Conservation (phyloP, 1,140 invertebrate genomes). For the Ceratitis capitata region DNA sequence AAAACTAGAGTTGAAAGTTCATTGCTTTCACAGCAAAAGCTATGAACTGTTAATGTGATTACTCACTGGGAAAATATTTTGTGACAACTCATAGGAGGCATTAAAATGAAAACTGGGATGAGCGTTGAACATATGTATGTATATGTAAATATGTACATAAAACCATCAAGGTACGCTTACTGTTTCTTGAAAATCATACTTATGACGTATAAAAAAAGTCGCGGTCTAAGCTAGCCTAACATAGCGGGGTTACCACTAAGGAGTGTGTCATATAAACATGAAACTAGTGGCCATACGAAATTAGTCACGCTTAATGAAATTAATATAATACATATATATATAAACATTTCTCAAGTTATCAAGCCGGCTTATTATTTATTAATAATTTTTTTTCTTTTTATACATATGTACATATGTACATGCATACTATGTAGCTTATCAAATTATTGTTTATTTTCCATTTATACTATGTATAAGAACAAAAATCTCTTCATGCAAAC, state of each 20-base stretch:
- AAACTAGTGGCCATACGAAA: background rate
- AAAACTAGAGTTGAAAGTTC: background rate
- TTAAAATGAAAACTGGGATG: background rate
- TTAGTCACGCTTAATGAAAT: background rate
- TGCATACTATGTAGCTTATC: too few species aligned
- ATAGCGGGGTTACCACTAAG: background rate
- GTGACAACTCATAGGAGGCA: background rate
- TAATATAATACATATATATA: too few species aligned
- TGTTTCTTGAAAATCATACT: background rate
- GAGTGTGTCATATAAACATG: background rate
- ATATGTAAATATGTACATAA: too few species aligned
- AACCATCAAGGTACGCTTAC: background rate
- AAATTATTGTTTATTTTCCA: background rate
- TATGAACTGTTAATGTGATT: background rate
- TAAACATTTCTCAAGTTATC: background rate
- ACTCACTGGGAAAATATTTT: background rate
- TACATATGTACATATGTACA: too few species aligned
- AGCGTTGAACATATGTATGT: too few species aligned
- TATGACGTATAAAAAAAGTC: background rate
- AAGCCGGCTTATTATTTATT: background rate
- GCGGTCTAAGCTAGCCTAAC: background rate
- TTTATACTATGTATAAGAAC: background rate
- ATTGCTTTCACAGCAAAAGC: background rate
- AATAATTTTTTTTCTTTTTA: background rate
- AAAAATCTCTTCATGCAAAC: background rate